Conservation (phyloP, 2,888 invertebrate species). For the Cosmopolites sordidus region DNA sequence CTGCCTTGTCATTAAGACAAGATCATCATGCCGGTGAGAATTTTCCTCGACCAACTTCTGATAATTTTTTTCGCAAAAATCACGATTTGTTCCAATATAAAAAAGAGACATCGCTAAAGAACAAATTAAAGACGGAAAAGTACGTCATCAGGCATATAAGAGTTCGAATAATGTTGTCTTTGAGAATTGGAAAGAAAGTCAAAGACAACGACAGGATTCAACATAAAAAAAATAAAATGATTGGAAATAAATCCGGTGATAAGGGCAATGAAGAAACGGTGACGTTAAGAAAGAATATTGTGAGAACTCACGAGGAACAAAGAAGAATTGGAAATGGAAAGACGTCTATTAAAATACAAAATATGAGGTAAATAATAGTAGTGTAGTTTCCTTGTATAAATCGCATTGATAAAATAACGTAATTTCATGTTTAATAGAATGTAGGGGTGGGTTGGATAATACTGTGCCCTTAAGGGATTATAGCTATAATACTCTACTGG, state of each 20-base stretch:
- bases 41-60: not conserved
- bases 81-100: not conserved
- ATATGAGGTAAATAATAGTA: slow-evolving; percentile 46
- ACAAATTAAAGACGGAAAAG: slow-evolving; percentile 51
- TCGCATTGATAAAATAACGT: too few relatives aligned
- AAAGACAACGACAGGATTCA: slow-evolving; percentile 15
- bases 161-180: slow-evolving; percentile 63
- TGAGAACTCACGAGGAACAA: slow-evolving; percentile 43
- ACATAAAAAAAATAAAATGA: not conserved
- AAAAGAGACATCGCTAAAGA: slow-evolving; percentile 24
- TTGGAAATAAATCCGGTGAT: slow-evolving; percentile 4
- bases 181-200: slow-evolving; percentile 56
- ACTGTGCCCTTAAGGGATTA: too few relatives aligned
- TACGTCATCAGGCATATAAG: slow-evolving; percentile 61
- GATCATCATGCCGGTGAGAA: too few relatives aligned
- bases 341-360: slow-evolving; percentile 47
- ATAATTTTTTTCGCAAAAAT: not conserved
- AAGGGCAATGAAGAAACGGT: slow-evolving; percentile 11
- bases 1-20: too few relatives aligned
- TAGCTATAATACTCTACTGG: too few relatives aligned
- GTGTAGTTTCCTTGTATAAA: too few relatives aligned
- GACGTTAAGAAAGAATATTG: slow-evolving; percentile 29
- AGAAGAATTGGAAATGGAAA: slow-evolving; percentile 46
- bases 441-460: too few relatives aligned
- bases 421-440: too few relatives aligned